phyloP scores from a whole-genome alignment of 2,888 invertebrate genomes.

The Oligia fasciuncula region DNA sequence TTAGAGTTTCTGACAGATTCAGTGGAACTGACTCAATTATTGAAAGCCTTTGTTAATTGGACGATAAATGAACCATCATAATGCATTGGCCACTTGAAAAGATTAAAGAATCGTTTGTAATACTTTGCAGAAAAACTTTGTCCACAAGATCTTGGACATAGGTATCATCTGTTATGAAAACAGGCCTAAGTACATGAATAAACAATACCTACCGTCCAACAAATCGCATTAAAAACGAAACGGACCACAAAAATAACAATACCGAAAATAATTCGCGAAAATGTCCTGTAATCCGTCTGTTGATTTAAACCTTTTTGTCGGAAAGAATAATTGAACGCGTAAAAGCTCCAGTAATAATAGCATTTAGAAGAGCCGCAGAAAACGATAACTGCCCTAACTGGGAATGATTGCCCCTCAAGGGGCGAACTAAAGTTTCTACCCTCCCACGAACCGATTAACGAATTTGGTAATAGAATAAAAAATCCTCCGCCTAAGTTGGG shows the following conservation, averaged over 20 bases:
- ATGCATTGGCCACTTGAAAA: background rate
- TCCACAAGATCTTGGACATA: background rate
- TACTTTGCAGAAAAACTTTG: too few species aligned
- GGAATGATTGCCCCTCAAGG: conserved; percentile 69
- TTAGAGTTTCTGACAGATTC: conserved; percentile 49
- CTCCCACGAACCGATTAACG: conserved; percentile 66
- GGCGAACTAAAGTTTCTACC: conserved; percentile 62
- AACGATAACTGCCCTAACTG: conserved; percentile 71
- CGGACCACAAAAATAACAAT: conserved; percentile 54
- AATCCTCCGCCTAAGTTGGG: conserved; percentile 59
- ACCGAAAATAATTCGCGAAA: conserved; percentile 53
- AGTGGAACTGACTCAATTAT: conserved; percentile 49
- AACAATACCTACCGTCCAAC: conserved; percentile 30
- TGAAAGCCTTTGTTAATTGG: conserved; percentile 47
- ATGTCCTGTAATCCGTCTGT: conserved; percentile 63
- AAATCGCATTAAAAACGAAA: conserved; percentile 50
- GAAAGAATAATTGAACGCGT: conserved; percentile 66
- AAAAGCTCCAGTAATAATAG: conserved; percentile 66
- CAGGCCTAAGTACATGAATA: conserved; percentile 8
- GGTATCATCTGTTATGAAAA: conserved; percentile 13
- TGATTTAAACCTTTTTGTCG: conserved; percentile 59
- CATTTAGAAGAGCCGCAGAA: conserved; percentile 63
- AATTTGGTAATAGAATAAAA: conserved; percentile 73
- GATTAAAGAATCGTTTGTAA: background rate
- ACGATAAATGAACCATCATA: background rate